These are phyloP conservation scores for Keiferia lycopersicella DNA, from an alignment of 2,888 invertebrate genomes.

Conservation along the genomic window DNA sequence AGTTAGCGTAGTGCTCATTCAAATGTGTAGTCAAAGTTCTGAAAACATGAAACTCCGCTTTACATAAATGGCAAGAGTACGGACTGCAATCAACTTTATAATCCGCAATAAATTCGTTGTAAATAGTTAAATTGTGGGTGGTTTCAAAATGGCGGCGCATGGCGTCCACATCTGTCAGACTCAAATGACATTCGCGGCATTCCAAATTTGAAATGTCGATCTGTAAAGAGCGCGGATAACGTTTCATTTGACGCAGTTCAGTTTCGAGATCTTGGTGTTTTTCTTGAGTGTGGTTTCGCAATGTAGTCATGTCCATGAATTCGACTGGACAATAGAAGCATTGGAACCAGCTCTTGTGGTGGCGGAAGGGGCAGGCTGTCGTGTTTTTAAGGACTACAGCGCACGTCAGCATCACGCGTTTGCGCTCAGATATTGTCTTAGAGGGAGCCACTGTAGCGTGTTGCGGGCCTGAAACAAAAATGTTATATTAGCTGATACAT, in stretches of 20 bases:
- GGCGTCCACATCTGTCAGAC: slow-evolving; percentile 53
- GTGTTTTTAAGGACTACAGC: slow-evolving; percentile 57
- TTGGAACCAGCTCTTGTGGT: slow-evolving; percentile 72
- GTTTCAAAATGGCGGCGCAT: slow-evolving; percentile 59
- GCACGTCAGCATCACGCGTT: slow-evolving; percentile 60
- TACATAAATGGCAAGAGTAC: slow-evolving; percentile 62
- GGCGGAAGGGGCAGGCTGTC: slow-evolving; percentile 69
- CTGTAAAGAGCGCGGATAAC: slow-evolving; percentile 67
- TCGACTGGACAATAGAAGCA: slow-evolving; percentile 67
- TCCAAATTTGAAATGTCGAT: slow-evolving; percentile 66
- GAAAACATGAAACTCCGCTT: slow-evolving; percentile 64
- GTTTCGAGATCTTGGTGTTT: slow-evolving; percentile 51
- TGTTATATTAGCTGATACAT: too few species aligned
- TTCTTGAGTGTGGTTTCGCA: slow-evolving; percentile 51
- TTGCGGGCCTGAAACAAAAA: slow-evolving; percentile 43
- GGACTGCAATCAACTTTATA: slow-evolving; percentile 64
- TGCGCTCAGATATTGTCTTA: slow-evolving; percentile 61
- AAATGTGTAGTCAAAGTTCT: slow-evolving; percentile 68
- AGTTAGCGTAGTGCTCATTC: slow-evolving; percentile 74
- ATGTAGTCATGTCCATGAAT: slow-evolving; percentile 60
- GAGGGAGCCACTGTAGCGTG: slow-evolving; percentile 28
- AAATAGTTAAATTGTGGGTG: slow-evolving; percentile 57
- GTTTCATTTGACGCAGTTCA: slow-evolving; percentile 62
- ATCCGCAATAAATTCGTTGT: slow-evolving; percentile 68
- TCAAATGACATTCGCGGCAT: slow-evolving; percentile 59